A percentile compares a stretch with the other conserved stretches of the same genome.
These are phyloP conservation scores for Elgaria multicarinata DNA, from an alignment of 2,113 vertebrate genomes.

Conservation along the genomic window DNA sequence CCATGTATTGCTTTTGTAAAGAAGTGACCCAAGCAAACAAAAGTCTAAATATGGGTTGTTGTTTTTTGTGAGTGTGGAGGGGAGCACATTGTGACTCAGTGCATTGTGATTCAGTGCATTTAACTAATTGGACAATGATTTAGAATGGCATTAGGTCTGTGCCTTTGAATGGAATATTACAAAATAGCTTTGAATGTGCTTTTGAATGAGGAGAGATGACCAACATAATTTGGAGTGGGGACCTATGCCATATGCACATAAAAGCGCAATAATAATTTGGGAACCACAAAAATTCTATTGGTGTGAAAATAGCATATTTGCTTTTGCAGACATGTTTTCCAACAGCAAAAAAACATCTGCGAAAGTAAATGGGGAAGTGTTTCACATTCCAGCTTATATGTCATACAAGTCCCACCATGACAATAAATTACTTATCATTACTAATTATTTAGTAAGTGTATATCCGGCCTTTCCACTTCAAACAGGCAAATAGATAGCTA, in stretches of 20 bases:
- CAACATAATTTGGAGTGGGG: background rate
- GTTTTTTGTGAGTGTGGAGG: background rate
- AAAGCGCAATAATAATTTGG: background rate
- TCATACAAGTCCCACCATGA: no score
- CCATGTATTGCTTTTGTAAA: background rate
- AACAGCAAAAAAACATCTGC: no score
- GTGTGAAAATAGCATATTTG: background rate
- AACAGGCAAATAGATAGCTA: no score
- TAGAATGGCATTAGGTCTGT: background rate
- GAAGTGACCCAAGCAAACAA: background rate
- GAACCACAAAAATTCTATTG: background rate
- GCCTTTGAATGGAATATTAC: background rate
- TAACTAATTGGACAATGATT: background rate
- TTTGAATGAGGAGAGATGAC: background rate
- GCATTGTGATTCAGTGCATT: background rate
- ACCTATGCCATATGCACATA: background rate
- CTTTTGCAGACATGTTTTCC: no score
- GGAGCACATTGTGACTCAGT: no score
- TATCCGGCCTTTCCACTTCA: no score
- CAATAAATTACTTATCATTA: no score
- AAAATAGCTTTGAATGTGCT: background rate
- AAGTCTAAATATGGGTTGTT: no score
- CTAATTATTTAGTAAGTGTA: no score
- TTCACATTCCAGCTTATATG: no score
- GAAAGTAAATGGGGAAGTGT: no score